Conservation (phyloP, 2,888 invertebrate genomes). For the Sphecodes monilicornis region DNA sequence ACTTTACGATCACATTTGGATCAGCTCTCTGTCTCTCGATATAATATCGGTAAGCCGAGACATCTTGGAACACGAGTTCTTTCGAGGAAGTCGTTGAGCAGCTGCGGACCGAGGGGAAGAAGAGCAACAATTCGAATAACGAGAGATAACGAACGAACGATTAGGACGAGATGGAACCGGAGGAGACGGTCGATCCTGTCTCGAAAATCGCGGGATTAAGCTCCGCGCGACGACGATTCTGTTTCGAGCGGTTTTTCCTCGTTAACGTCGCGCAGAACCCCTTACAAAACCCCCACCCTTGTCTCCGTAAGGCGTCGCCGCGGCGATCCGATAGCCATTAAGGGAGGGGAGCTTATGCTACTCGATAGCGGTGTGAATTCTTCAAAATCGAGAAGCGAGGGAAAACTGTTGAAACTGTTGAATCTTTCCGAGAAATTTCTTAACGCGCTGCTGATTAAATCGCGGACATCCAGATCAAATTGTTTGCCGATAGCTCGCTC, state of each 20-base stretch:
- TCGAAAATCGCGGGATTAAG: constrained; percentile 64
- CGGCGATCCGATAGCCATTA: too few relatives aligned
- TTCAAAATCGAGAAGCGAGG: not conserved
- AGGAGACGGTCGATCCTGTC: constrained; percentile 73
- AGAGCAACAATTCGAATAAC: constrained; percentile 50
- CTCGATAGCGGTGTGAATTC: not conserved
- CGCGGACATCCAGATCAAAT: not conserved
- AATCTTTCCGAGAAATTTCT: not conserved
- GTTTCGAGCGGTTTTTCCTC: not conserved
- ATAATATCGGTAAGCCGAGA: not conserved
- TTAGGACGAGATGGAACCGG: constrained; percentile 48
- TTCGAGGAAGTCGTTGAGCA: not conserved
- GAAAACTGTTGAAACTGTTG: not conserved
- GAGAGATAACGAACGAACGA: constrained; percentile 20
- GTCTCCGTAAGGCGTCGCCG: not conserved
- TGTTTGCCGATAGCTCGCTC: not conserved
- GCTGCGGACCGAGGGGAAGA: constrained; percentile 26
- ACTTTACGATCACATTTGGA: not conserved
- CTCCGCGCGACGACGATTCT: constrained; percentile 40
- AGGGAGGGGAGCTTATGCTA: not conserved
- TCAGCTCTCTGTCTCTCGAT: not conserved
- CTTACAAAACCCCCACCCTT: too few relatives aligned
- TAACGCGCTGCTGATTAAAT: not conserved
- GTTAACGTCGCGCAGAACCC: not conserved
- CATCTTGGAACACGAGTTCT: not conserved